Conservation (phyloP, 2,888 invertebrate genomes). For the Troides aeacus region DNA sequence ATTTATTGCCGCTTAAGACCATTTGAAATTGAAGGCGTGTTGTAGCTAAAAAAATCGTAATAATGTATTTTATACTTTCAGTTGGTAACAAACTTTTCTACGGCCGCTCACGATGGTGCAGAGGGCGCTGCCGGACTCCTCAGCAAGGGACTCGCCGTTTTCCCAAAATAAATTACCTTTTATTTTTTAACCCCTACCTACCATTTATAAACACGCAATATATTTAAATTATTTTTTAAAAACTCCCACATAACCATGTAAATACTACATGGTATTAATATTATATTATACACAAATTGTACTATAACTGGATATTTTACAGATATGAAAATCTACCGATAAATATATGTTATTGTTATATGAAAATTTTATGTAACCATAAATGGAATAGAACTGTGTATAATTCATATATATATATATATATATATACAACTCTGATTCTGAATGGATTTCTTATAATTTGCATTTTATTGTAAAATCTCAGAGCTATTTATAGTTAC, state of each 20-base stretch:
- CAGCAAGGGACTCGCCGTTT: conserved; percentile 72
- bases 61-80: conserved; percentile 38
- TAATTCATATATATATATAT: conserved; percentile 10
- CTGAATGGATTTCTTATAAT: conserved; percentile 28
- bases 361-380: background rate
- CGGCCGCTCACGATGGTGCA: conserved; percentile 67
- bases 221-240: conserved; percentile 33
- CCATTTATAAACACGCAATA: conserved; percentile 30
- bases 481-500: conserved; percentile 41
- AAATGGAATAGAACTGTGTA: conserved; percentile 10
- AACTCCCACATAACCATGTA: conserved; percentile 41
- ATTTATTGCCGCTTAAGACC: too few species aligned
- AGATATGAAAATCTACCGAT: conserved; percentile 22
- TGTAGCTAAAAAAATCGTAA: too few species aligned
- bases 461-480: conserved; percentile 44
- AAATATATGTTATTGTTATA: conserved; percentile 22
- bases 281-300: conserved; percentile 9
- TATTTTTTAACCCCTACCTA: conserved; percentile 8
- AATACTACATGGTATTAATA: conserved; percentile 27
- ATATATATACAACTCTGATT: conserved; percentile 31
- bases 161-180: conserved; percentile 59
- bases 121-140: conserved; percentile 71
- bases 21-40: too few species aligned
- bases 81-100: conserved; percentile 62
- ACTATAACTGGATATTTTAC: conserved; percentile 8